Evolutionary conservation across 2,113 vertebrate genomes (phyloP), one percentile per base, ranked within the genome.

Genomic region (Tachycineta bicolor): DNA sequence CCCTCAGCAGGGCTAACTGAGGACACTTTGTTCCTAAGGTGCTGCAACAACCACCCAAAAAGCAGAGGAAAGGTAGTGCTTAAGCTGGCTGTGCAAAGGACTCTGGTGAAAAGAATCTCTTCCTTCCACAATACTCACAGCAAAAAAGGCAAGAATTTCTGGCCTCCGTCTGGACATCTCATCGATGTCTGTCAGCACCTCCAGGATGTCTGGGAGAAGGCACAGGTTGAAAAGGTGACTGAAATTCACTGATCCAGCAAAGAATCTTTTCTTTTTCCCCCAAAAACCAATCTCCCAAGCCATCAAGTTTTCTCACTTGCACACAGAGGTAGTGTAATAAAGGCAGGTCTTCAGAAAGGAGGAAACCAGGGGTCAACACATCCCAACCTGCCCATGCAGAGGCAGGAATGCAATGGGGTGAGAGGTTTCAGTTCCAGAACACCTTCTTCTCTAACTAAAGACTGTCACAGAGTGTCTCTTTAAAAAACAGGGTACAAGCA

Each of bases 141-240:
- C 98, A 97, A 99, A 99, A 97, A 99, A 99, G 86, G 98, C 98
- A 83, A 99, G 98, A 95, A 99, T 98, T 97, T 99, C 99, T 10
- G 99, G 99, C 92, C 98, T 99, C 91, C 99, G 98, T 80, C 98
- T 98, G n/a, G 99, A 99, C 98, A 99, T 99, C 89, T 99, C 99
- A 44, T 99, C 99, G 26, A 99, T 98, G 96, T 99, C 99, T 24
- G 98, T 99, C 97, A 99, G 98, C 75, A 99, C 99, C 47, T 99
- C 99, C 96, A 99, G 85, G 92, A 99, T 98, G 74, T 99, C 99
- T 99, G 79, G 43, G 56, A 41, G 41, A 77, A 95, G 46, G 91
- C 28, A 94, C 18, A 94, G 10, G 23, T 76, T 60, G 49, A 75
- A 83, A 93, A 12, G n/a, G n/a, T 74, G 52, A 76, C 19, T 39